These are phyloP conservation scores for Lasioglossum lativentre DNA, from an alignment of 2,888 invertebrate genomes.

Conservation along the genomic window DNA sequence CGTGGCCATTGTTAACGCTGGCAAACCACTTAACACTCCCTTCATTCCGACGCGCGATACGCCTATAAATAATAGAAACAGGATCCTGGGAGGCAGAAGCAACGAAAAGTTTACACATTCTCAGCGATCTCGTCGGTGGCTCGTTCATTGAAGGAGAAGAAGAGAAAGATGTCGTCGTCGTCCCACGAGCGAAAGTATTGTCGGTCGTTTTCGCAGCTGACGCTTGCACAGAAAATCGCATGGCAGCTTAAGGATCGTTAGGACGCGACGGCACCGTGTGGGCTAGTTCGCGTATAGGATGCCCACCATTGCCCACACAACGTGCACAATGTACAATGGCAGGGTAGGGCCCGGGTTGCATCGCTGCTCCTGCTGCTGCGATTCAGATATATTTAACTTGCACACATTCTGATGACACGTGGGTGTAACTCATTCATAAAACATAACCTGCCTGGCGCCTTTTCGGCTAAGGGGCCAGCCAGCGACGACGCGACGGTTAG, in stretches of 20 bases:
- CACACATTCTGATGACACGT: slow-evolving; percentile 75
- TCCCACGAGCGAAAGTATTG: slow-evolving; percentile 63
- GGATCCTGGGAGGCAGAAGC: slow-evolving; percentile 42
- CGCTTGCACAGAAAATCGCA: slow-evolving; percentile 18
- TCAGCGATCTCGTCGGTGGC: neutral
- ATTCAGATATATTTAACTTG: slow-evolving; percentile 73
- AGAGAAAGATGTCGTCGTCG: slow-evolving; percentile 23
- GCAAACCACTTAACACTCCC: slow-evolving; percentile 28
- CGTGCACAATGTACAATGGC: slow-evolving; percentile 65
- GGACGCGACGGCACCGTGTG: slow-evolving; percentile 62
- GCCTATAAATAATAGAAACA: slow-evolving; percentile 40
- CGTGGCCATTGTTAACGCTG: slow-evolving; percentile 15
- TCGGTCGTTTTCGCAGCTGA: slow-evolving; percentile 44
- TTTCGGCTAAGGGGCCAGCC: slow-evolving; percentile 3
- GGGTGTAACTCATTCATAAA: slow-evolving; percentile 81
- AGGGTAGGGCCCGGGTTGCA: slow-evolving; percentile 75
- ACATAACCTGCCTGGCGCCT: slow-evolving; percentile 78
- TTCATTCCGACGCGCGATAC: neutral
- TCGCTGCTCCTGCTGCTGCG: slow-evolving; percentile 50
- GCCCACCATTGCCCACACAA: slow-evolving; percentile 60
- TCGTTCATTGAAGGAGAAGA: neutral
- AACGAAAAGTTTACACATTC: slow-evolving; percentile 47
- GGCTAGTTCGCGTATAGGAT: slow-evolving; percentile 56
- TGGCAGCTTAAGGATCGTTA: slow-evolving; percentile 55
- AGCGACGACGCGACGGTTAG: slow-evolving; percentile 18